Evolutionary conservation across 2,888 invertebrate genomes (phyloP).

Genomic region (Sesamia inferens): DNA sequence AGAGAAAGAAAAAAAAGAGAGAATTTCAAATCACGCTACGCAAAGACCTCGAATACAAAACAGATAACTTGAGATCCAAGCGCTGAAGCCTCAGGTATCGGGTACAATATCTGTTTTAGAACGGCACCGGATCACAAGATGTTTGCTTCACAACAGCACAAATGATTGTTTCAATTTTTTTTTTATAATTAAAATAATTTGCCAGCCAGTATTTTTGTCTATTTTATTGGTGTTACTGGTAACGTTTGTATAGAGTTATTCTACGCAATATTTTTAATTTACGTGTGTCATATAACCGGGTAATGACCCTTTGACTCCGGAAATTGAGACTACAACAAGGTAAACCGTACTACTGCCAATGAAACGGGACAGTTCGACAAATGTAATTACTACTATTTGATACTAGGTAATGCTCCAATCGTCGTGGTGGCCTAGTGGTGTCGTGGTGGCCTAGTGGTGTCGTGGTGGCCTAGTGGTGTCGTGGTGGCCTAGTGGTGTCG

Average conservation of each 20-base stretch:
- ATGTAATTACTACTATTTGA: slow-evolving; percentile 37
- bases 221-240: no score
- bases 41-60: not conserved
- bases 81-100: not conserved
- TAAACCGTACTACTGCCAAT: slow-evolving; percentile 42
- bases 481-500: no score
- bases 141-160: no score
- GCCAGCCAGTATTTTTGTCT: no score
- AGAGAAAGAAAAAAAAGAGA: no score
- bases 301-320: slow-evolving; percentile 63
- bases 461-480: no score
- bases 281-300: slow-evolving; percentile 47
- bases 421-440: no score
- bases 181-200: no score
- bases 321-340: slow-evolving; percentile 57
- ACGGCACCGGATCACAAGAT: not conserved
- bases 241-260: not conserved
- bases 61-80: not conserved
- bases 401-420: slow-evolving; percentile 17
- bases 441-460: no score
- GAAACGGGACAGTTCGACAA: slow-evolving; percentile 58
- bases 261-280: slow-evolving; percentile 22
- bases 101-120: not conserved
- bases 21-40: not conserved
- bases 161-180: no score